Evolutionary conservation across 2,888 invertebrate genomes (phyloP), one percentile per base, ranked within the genome.

Genomic region (Hypomecis punctinalis): DNA sequence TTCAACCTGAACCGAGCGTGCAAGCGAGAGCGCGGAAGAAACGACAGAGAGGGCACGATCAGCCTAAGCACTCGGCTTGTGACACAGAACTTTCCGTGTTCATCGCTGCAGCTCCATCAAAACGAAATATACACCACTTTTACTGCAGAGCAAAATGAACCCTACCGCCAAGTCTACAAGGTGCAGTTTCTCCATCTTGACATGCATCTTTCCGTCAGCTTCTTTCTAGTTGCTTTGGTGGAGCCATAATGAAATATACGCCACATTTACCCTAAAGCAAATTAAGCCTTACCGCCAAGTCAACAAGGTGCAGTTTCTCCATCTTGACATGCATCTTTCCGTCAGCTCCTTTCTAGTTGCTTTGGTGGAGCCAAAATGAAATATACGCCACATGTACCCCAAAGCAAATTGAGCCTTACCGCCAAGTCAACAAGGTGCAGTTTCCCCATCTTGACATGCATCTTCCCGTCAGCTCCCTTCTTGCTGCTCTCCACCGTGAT

Each of bases 361-460:
- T n/a, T n/a, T n/a, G n/a, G n/a, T n/a, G n/a, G 8, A 0, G 7
- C 4, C 6, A 23, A 23, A 23, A 23, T 23, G 23, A 23, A 23
- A 39, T 39, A 39, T 9, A 39, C 10, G 10, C 11, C n/a, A 43
- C 43, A n/a, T 3, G 1, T 6, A 43, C 0, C 3, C 3, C 36
- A 36, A 2, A 39, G 5, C 0, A 45, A 55, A 46, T 45, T 60
- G 43, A 57, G 47, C 51, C 95, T 94, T 89, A 97, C 97, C 67
- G 99, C 99, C 82, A 99, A 94, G 91, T 99, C 99, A 0, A 99
- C 99, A 55, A 99, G 94, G 93, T 99, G 99, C 60, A 99, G 94
- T 91, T 99, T 99, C 58, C 99, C 99, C 95, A 98, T 98, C 81
- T 97, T 95, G 11, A 99, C 97, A 80, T 97, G 97, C 77, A 97